Evolutionary conservation across 1,140 invertebrate genomes (phyloP).

Genomic region (Steinernema feltiae): DNA sequence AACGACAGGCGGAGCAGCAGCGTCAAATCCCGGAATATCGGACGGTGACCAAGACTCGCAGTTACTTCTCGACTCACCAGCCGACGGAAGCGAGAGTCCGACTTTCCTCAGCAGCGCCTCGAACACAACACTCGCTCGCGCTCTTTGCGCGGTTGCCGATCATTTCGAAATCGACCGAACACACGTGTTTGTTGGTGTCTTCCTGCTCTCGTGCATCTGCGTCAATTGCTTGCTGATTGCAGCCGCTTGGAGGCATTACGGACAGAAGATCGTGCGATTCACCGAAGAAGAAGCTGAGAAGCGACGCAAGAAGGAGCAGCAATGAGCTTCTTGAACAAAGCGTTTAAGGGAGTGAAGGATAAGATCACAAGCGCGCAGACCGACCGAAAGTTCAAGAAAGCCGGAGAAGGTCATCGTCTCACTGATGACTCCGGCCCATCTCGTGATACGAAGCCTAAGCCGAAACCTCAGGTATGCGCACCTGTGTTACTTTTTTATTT

Average conservation of each 20-base stretch:
- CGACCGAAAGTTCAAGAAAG: not conserved
- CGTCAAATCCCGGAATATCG: not conserved
- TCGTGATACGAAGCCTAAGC: not conserved
- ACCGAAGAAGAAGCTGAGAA: constrained; percentile 3
- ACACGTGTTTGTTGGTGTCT: not conserved
- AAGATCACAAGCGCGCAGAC: not conserved
- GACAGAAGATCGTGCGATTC: not conserved
- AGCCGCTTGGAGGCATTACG: constrained; percentile 9
- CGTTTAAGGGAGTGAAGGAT: not conserved
- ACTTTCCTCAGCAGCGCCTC: constrained; percentile 4
- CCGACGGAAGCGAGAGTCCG: not conserved
- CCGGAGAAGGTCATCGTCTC: not conserved
- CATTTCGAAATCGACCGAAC: not conserved
- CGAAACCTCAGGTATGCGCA: not conserved
- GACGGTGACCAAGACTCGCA: too few species aligned
- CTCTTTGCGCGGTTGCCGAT: not conserved
- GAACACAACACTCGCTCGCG: not conserved
- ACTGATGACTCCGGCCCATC: too few species aligned
- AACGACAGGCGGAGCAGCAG: not conserved
- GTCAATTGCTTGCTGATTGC: not conserved
- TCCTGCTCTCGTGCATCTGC: not conserved
- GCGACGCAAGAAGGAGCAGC: not conserved
- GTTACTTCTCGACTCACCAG: not conserved
- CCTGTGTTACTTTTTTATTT: constrained; percentile 16
- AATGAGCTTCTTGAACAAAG: not conserved